Evolutionary conservation across 2,113 vertebrate species (phyloP), one percentile per base, ranked within the genome.

Genomic region (Oryzias curvinotus): DNA sequence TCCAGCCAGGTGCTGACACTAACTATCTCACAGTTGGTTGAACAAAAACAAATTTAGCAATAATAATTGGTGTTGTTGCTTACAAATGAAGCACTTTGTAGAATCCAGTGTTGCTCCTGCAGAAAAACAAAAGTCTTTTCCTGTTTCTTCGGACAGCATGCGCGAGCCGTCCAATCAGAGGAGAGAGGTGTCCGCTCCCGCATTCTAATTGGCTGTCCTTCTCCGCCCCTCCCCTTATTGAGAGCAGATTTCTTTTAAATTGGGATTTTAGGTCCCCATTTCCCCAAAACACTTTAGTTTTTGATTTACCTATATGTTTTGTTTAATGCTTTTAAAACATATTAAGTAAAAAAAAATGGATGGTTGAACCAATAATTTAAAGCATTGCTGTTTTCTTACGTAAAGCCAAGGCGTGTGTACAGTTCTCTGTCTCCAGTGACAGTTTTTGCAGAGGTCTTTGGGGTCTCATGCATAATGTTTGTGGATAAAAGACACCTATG

Each of bases 231-330:
- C 87, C 88, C 65, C 18, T 25, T 44, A 21, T 23, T 44, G 30
- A 54, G 62, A 80, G 83, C 66, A 57, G 70, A 71, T 51, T 81
- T 75, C 81, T 80, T 70, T 84, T 77, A 82, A 65, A 3, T 69
- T 77, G 79, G 73, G 75, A 83, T 81, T 80, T 85, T 68, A 65
- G 70, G 71, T 72, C 75, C 85, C 80, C 48, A 68, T 77, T 76
- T 72, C 71, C 52, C 73, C 69, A 65, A 14, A 18, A 73, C 75
- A 73, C 75, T 73, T 58, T 47, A 73, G 43, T 44, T 71, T 48
- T 62, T 70, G 68, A 85, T 80, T 80, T 81, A 86, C 68, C 66
- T 76, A 73, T 82, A 85, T 72, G 68, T 73, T 81, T 73, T 79
- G 51, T 57, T 68, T 81, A 53, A 83, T 78, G 56, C 73, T 78